Percentiles rank a stretch among this genome's conserved stretches.
Conservation (phyloP, 2,797 vertebrate genomes). For the Pagetopsis macropterus region DNA sequence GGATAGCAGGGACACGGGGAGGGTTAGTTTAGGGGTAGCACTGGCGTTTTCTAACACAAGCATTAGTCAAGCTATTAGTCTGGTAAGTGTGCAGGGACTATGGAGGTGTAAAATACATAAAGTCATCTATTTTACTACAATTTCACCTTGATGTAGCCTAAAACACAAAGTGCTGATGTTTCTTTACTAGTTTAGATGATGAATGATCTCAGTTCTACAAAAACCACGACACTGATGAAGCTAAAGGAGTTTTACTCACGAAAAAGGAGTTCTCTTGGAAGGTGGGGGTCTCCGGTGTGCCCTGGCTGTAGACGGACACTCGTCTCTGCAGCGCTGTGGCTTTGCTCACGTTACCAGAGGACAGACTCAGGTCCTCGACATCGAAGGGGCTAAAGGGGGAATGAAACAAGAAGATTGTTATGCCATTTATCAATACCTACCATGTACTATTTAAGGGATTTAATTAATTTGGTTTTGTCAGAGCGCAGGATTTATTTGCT, state of each 20-base stretch:
- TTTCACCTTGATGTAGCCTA: background rate
- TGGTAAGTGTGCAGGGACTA: conserved; percentile 27
- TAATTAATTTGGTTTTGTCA: background rate
- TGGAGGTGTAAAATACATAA: background rate
- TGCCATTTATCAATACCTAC: background rate
- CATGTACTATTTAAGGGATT: background rate
- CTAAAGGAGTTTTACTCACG: conserved; percentile 84
- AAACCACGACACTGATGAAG: background rate
- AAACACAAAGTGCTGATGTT: background rate
- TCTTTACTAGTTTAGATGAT: background rate
- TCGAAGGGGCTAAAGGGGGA: conserved; percentile 91
- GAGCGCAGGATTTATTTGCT: background rate
- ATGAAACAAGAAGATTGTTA: conserved; percentile 5
- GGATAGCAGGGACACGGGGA: conserved; percentile 61
- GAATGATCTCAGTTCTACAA: background rate
- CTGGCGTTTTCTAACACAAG: conserved; percentile 15
- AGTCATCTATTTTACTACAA: background rate
- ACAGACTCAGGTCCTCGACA: conserved; percentile 93
- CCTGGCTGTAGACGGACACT: conserved; percentile 97
- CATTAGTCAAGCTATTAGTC: conserved; percentile 12
- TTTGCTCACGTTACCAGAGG: conserved; percentile 92
- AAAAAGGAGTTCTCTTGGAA: conserved; percentile 97
- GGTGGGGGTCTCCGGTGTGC: conserved; percentile 95
- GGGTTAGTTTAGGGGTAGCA: conserved; percentile 68
- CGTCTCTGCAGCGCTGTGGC: conserved; percentile 93